These are phyloP conservation scores for Sminthurides bifidus DNA, from an alignment of 1,140 invertebrate genomes.

Conservation along the genomic window DNA sequence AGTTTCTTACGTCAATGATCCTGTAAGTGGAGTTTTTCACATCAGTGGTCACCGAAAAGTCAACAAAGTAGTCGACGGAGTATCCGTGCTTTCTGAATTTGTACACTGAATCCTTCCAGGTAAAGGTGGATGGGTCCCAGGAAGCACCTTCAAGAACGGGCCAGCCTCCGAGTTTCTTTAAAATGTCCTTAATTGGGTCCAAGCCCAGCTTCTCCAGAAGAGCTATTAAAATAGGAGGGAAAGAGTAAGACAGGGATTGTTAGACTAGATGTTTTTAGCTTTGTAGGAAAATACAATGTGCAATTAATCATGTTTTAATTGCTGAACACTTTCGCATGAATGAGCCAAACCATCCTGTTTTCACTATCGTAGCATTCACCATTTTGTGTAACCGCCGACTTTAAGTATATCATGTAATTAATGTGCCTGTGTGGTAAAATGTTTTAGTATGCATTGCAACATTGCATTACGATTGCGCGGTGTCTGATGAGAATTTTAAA, in stretches of 20 bases:
- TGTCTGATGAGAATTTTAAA: too few species aligned
- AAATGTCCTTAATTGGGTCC: conserved; percentile 52
- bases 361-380: too few species aligned
- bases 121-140: conserved; percentile 60
- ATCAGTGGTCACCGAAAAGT: conserved; percentile 78
- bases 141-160: conserved; percentile 64
- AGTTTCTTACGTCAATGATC: conserved; percentile 78
- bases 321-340: neutral
- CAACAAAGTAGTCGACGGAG: conserved; percentile 82
- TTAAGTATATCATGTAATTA: too few species aligned
- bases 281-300: neutral
- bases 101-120: conserved; percentile 71
- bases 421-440: neutral
- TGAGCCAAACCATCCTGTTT: neutral
- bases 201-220: conserved; percentile 60
- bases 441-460: neutral
- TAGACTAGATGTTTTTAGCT: too few species aligned
- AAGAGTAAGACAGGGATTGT: too few species aligned
- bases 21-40: conserved; percentile 77
- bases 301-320: neutral
- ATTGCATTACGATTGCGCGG: too few species aligned
- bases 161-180: conserved; percentile 76
- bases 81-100: conserved; percentile 65
- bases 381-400: too few species aligned
- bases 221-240: conserved; percentile 37